Base-by-base conservation (phyloP, 2,797 vertebrate species). In the Enteromius treurensis region DNA sequence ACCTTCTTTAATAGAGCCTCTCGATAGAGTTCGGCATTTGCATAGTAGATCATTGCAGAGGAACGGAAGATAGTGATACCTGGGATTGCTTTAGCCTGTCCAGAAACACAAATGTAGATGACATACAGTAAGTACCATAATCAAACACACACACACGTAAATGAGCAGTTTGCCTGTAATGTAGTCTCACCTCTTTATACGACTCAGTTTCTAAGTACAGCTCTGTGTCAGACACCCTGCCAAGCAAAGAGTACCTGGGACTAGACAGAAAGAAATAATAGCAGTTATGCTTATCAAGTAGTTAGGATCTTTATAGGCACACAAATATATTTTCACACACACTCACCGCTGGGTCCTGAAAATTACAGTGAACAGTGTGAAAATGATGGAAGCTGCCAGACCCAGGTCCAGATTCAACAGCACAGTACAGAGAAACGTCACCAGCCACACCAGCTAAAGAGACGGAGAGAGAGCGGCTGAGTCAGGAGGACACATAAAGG, bases 1-100 rank as follows among this genome's bases (percentile, higher is more conserved):
- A 98, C 98, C 96, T 95, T 97, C 80, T 94, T 90, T 87, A 96
- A 95, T 82, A 99, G 90, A 0, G 95, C 91, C 0, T 97, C 95
- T 9, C 94, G 86, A 0, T 96, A 98, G 84, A 97, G 88, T 83
- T 98, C 97, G 53, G 96, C 96, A 0, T 99, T 98, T 87, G 97
- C 96, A 84, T 97, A 98, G 92, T 95, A 97, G 84, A 98, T 17
- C 0, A 96, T 97, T 79, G 93, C 89, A 0, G 97, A 97, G 45
- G 97, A 97, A 37, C 92, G 94, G 91, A 99, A 98, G 84, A 99
- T 96, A 92, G 96, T 98, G 87, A 98, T 95, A 0, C 97, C 97
- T 0, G 92, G 91, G 81, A 95, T 90, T 88, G 92, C 91, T 90
- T 88, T 93, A 49, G 92, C 93, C 94, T 95, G 95, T 86, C 45